phyloP scores from a whole-genome alignment of 92 coral and sea anemone genomes.

The Zoanthus gigantus region DNA sequence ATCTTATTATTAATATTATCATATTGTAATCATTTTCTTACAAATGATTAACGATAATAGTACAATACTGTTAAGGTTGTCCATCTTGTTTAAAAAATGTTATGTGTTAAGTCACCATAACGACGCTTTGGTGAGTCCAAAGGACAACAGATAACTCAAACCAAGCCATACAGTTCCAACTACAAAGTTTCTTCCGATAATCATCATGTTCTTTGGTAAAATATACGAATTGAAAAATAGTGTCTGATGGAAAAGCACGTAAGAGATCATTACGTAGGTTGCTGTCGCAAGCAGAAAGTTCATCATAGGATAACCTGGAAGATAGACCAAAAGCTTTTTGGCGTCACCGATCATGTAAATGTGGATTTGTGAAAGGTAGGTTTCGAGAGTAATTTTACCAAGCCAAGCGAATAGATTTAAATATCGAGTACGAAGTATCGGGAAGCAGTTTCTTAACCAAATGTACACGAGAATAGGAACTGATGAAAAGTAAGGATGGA shows the following conservation, averaged over 20 bases:
- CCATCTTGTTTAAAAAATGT: background rate
- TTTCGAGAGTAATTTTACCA: slow-evolving; percentile 93
- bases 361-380: slow-evolving; percentile 95
- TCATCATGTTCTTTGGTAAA: slow-evolving; percentile 89
- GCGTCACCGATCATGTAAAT: slow-evolving; percentile 98
- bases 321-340: slow-evolving; percentile 71
- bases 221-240: slow-evolving; percentile 92
- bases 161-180: slow-evolving; percentile 74
- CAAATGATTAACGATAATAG: too few relatives aligned
- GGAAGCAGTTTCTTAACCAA: slow-evolving; percentile 89
- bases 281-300: slow-evolving; percentile 87
- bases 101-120: slow-evolving; percentile 69
- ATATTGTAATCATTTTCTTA: too few relatives aligned
- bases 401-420: slow-evolving; percentile 94
- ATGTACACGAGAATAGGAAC: slow-evolving; percentile 83
- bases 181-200: slow-evolving; percentile 83
- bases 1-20: too few relatives aligned
- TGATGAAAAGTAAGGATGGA: slow-evolving; percentile 89
- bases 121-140: slow-evolving; percentile 66
- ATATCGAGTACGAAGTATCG: slow-evolving; percentile 78
- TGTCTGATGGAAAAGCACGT: slow-evolving; percentile 89
- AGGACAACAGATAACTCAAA: slow-evolving; percentile 84
- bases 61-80: too few relatives aligned
- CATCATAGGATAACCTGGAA: slow-evolving; percentile 94
- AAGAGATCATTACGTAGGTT: slow-evolving; percentile 88